These are phyloP conservation scores for Nansenia antarctica DNA, from an alignment of 2,113 vertebrate species.

Conservation along the genomic window DNA sequence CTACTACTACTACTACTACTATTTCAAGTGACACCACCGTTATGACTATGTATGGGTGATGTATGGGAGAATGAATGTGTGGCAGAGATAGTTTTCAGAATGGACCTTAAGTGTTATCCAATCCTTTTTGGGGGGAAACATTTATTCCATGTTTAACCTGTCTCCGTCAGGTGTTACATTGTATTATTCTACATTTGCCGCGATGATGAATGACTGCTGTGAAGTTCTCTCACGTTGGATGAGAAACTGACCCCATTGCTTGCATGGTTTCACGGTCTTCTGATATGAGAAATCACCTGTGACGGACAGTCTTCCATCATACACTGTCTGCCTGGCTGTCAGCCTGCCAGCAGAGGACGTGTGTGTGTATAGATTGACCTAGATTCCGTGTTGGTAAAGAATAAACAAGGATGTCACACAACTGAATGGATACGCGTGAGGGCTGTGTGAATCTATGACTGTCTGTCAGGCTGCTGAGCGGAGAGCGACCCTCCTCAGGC, in stretches of 20 bases:
- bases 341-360: constrained; percentile 1
- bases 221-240: not conserved
- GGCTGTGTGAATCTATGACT: not conserved
- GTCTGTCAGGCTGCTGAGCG: not conserved
- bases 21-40: too few species aligned
- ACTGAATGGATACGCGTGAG: not conserved
- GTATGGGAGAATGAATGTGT: too few species aligned
- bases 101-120: too few species aligned
- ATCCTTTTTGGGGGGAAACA: too few species aligned
- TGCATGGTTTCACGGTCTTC: not conserved
- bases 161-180: too few species aligned
- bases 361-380: constrained; percentile 30
- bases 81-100: too few species aligned
- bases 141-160: too few species aligned
- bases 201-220: too few species aligned
- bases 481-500: not conserved
- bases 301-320: not conserved
- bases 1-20: too few species aligned
- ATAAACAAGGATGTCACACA: not conserved
- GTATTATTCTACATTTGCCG: too few species aligned
- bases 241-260: not conserved
- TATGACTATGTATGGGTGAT: too few species aligned
- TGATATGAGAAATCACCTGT: not conserved
- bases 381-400: constrained; percentile 14
- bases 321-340: not conserved